These are phyloP conservation scores for Polyodon spathula DNA, from an alignment of 2,113 vertebrate species.

Conservation along the genomic window DNA sequence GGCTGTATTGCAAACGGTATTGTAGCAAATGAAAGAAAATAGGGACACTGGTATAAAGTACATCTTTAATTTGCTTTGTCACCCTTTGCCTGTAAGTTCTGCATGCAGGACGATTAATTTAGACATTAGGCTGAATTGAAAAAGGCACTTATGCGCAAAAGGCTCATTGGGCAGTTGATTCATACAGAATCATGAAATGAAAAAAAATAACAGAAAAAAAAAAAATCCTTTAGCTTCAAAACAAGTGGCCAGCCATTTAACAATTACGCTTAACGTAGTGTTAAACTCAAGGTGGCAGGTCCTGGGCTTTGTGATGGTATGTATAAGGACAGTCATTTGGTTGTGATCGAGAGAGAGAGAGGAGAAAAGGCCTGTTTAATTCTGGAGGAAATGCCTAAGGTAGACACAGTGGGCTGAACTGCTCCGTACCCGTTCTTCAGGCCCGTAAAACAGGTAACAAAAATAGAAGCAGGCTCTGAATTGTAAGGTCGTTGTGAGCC, in stretches of 20 bases:
- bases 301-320: constrained; percentile 16
- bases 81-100: background rate
- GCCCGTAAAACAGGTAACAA: constrained; percentile 43
- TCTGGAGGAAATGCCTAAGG: constrained; percentile 39
- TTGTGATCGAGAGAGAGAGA: constrained; percentile 54
- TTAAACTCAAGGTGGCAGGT: constrained; percentile 52
- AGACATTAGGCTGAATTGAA: background rate
- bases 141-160: background rate
- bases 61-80: background rate
- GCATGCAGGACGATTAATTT: background rate
- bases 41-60: background rate
- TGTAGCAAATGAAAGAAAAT: too few relatives aligned
- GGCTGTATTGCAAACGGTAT: too few relatives aligned
- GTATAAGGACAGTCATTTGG: constrained; percentile 30
- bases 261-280: constrained; percentile 50
- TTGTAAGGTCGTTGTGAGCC: constrained; percentile 52
- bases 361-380: constrained; percentile 25
- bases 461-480: constrained; percentile 32
- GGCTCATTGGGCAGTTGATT: constrained; percentile 38
- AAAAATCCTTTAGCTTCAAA: constrained; percentile 43
- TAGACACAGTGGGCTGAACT: constrained; percentile 36
- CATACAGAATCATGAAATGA: constrained; percentile 34
- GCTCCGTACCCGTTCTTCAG: constrained; percentile 12
- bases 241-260: constrained; percentile 55
- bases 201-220: constrained; percentile 32